phyloP scores from a whole-genome alignment of 2,888 invertebrate species.

The Mongoloraphidia duomilia region DNA sequence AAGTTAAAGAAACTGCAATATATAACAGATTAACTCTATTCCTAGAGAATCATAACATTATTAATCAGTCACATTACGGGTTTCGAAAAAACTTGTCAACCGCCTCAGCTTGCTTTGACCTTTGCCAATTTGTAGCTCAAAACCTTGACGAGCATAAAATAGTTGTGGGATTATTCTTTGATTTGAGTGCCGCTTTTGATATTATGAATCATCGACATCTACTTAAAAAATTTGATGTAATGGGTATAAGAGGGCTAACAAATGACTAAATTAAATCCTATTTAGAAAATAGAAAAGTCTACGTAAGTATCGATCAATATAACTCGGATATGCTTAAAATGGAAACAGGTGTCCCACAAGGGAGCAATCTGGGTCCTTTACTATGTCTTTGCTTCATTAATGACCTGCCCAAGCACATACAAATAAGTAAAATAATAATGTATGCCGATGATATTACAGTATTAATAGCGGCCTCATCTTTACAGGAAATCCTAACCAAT shows the following conservation, averaged over 20 bases:
- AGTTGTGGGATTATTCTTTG: not conserved
- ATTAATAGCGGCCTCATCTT: not conserved
- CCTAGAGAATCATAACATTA: not conserved
- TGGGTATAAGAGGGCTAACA: not conserved
- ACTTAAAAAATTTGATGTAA: not conserved
- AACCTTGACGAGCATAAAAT: not conserved
- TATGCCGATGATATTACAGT: not conserved
- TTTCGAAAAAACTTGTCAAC: not conserved
- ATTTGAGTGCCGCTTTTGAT: not conserved
- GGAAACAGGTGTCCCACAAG: not conserved
- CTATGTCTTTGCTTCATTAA: not conserved
- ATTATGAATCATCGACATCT: not conserved
- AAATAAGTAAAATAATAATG: not conserved
- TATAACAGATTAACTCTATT: not conserved
- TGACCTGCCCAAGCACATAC: not conserved
- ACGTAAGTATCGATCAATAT: not conserved
- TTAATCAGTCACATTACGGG: not conserved
- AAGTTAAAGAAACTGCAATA: not conserved
- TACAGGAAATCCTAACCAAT: not conserved
- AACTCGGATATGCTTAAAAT: not conserved
- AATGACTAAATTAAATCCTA: not conserved
- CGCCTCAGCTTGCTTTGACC: not conserved
- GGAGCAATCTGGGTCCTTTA: not conserved
- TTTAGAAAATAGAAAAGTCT: not conserved
- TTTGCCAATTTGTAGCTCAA: not conserved